These are phyloP conservation scores for Climacteris rufus DNA, from an alignment of 2,113 vertebrate species.

Conservation along the genomic window DNA sequence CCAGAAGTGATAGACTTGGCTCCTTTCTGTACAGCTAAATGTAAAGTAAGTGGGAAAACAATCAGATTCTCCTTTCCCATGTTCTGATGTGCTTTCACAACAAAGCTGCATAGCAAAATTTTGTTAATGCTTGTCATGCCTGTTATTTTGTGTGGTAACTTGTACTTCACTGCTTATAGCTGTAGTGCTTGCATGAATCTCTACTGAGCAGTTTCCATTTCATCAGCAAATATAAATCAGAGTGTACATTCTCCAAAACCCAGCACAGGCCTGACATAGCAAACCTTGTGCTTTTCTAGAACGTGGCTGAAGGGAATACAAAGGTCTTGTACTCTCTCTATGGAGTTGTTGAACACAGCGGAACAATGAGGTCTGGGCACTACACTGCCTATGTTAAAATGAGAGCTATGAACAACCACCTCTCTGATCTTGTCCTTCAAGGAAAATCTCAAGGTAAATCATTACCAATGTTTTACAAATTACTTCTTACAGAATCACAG, in stretches of 20 bases:
- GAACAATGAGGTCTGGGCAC: slow-evolving; percentile 96
- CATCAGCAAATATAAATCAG: background rate
- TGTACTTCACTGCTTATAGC: accelerated
- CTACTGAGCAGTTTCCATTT: background rate
- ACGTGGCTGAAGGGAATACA: slow-evolving; percentile 74
- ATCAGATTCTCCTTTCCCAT: background rate
- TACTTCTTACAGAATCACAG: background rate
- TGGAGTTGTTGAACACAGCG: slow-evolving; percentile 93
- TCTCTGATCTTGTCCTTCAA: slow-evolving; percentile 69
- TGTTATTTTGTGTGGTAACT: background rate
- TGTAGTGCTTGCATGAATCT: background rate
- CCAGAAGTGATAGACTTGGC: slow-evolving; percentile 90
- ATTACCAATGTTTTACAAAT: background rate
- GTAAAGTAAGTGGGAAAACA: slow-evolving; percentile 82
- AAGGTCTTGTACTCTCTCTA: slow-evolving; percentile 88
- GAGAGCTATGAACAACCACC: slow-evolving; percentile 60
- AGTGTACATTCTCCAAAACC: background rate
- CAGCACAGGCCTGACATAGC: background rate
- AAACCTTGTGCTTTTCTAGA: slow-evolving; percentile 65
- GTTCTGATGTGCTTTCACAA: background rate
- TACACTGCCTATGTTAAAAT: slow-evolving; percentile 93
- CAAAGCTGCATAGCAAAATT: background rate
- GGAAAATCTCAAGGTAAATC: slow-evolving; percentile 73
- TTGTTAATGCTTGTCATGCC: background rate
- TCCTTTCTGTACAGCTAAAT: slow-evolving; percentile 88